Percentiles rank a stretch among this genome's conserved stretches.
Evolutionary conservation across 2,888 invertebrate genomes (phyloP).

Genomic region (Eugnorisma glareosa): DNA sequence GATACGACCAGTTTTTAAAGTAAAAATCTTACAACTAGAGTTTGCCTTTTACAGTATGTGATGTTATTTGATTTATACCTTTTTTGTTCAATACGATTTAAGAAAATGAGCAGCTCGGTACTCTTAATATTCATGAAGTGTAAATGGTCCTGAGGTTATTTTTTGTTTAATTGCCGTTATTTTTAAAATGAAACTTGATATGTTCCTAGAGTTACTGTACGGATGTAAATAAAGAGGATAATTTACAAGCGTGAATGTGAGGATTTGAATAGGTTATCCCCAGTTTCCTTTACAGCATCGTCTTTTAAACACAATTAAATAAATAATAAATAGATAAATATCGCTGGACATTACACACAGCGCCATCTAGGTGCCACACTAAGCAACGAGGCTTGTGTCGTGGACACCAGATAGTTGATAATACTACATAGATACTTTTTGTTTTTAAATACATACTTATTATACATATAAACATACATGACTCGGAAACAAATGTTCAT

Average conservation of each 20-base stretch:
- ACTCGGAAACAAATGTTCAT: too few relatives aligned
- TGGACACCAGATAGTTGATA: too few relatives aligned
- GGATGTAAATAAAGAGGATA: too few relatives aligned
- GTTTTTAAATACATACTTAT: too few relatives aligned
- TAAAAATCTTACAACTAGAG: slow-evolving; percentile 5
- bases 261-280: neutral
- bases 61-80: slow-evolving; percentile 29
- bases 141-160: slow-evolving; percentile 3
- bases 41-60: slow-evolving; percentile 31
- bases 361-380: too few relatives aligned
- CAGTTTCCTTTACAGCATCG: neutral
- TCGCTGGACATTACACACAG: too few relatives aligned
- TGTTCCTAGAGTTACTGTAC: neutral
- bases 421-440: too few relatives aligned
- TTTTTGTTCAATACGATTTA: slow-evolving; percentile 22
- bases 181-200: neutral
- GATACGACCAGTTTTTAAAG: slow-evolving; percentile 33
- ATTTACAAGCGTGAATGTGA: neutral
- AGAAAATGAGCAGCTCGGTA: slow-evolving; percentile 1
- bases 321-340: too few relatives aligned
- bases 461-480: too few relatives aligned
- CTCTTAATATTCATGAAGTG: slow-evolving; percentile 42
- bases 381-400: too few relatives aligned
- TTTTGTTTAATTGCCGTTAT: neutral
- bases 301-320: neutral